Evolutionary conservation across 92 coral and sea anemone species (phyloP), one percentile per base, ranked within the genome.

Genomic region (Epizoanthus ramosus): DNA sequence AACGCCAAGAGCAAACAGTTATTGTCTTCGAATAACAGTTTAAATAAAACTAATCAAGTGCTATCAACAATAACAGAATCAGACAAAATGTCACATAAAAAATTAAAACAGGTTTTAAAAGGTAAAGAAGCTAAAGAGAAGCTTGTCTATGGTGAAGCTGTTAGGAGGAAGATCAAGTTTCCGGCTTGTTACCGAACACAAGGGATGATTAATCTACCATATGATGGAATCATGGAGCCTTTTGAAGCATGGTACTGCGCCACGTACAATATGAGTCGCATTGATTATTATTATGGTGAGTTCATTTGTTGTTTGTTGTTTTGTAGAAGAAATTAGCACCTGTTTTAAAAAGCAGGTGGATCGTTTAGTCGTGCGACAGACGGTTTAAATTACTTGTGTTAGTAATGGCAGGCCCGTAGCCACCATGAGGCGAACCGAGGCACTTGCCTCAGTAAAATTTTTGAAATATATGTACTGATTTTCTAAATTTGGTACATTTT

Each of bases 201-300:
- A 63, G 98, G 98, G 9, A 87, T 88, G 33, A 87, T 95, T 13
- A 92, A 94, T 80, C 86, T 95, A 16, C 98, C 98, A 39, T 91
- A 85, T 63, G 98, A 94, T 79, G 92, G 86, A 8, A 89, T 95
- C 56, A 89, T 91, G 22, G 98, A 95, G 63, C 98, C 98, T 5
- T 95, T 95, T 60, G 95, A 95, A 81, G 94, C 95, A 15, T 95
- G 98, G 98, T 95, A 87, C 63, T 93, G 94, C 14, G 94, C 92
- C 12, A 84, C 69, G 21, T 83, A 89, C 61, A 89, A 89, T 68
- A 95, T 93, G 98, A 95, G 98, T 86, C 92, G 98, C 28, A 95
- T 95, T 31, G 98, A 95, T 71, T 95, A 95, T 57, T 95, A 95
- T 80, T 94, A 94, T 80, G 98, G 98, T 95, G 59, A 91, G 90